Conservation (phyloP, 2,113 vertebrate species). For the Odocoileus hemionus region DNA sequence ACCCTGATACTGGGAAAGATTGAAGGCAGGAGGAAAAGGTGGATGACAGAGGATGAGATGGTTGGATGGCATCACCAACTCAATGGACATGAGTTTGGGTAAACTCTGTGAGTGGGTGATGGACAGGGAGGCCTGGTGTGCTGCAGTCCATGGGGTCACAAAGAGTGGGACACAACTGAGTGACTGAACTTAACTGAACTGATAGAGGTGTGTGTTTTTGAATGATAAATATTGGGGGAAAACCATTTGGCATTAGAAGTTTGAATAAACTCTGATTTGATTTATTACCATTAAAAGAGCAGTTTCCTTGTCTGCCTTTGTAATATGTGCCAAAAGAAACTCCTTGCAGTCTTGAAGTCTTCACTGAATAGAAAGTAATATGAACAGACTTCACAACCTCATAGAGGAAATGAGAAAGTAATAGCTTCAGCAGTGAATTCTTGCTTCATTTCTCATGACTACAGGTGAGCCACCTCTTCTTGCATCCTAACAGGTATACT, state of each 20-base stretch:
- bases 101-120: neutral
- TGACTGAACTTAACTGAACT: neutral
- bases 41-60: neutral
- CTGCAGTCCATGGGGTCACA: neutral
- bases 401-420: neutral
- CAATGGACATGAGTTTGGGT: neutral
- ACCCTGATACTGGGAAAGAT: neutral
- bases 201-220: neutral
- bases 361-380: neutral
- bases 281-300: neutral
- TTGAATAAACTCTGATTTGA: neutral
- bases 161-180: neutral
- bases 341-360: neutral
- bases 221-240: neutral
- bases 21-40: rapidly evolving
- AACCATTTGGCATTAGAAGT: neutral
- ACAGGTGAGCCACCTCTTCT: neutral
- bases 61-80: neutral
- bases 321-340: neutral
- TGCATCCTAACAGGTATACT: neutral
- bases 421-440: neutral
- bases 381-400: neutral
- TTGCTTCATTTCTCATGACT: neutral
- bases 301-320: neutral
- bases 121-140: neutral